Evolutionary conservation across 2,113 vertebrate species (phyloP).

Genomic region (Solea senegalensis): DNA sequence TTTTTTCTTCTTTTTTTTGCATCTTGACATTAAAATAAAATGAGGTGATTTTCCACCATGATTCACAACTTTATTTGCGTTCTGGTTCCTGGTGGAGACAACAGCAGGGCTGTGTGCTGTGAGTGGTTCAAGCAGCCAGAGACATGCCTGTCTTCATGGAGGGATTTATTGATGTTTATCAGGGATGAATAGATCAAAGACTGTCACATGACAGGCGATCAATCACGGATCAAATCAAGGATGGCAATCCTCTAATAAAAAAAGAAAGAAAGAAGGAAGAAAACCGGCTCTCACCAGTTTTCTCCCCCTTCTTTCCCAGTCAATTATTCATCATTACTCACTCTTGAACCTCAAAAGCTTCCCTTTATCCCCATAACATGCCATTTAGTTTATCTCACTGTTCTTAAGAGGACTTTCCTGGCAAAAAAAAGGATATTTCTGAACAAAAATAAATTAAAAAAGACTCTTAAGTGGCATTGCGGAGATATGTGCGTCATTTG

Average conservation of each 20-base stretch:
- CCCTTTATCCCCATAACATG: conserved; percentile 72
- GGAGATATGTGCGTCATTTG: conserved; percentile 52
- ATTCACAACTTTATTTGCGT: conserved; percentile 61
- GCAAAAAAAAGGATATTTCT: conserved; percentile 29
- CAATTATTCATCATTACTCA: conserved; percentile 82
- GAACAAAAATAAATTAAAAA: conserved; percentile 8
- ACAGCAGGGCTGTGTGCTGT: conserved; percentile 62
- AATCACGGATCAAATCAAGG: conserved; percentile 87
- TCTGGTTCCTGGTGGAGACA: conserved; percentile 49
- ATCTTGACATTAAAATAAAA: conserved; percentile 30
- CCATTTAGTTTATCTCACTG: conserved; percentile 72
- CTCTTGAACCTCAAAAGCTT: conserved; percentile 75
- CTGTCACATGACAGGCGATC: conserved; percentile 84
- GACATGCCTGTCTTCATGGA: conserved; percentile 78
- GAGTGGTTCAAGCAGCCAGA: conserved; percentile 60
- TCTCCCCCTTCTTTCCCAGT: conserved; percentile 63
- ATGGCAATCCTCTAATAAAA: conserved; percentile 85
- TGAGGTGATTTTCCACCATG: conserved; percentile 31
- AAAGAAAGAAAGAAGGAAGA: conserved; percentile 55
- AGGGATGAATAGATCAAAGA: conserved; percentile 85
- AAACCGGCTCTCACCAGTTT: conserved; percentile 65
- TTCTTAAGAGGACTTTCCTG: conserved; percentile 67
- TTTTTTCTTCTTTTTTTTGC: background rate
- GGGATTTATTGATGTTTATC: conserved; percentile 86
- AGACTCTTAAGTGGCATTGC: conserved; percentile 33